Conservation (phyloP, 2,113 vertebrate genomes). For the Ornithorhynchus anatinus region DNA sequence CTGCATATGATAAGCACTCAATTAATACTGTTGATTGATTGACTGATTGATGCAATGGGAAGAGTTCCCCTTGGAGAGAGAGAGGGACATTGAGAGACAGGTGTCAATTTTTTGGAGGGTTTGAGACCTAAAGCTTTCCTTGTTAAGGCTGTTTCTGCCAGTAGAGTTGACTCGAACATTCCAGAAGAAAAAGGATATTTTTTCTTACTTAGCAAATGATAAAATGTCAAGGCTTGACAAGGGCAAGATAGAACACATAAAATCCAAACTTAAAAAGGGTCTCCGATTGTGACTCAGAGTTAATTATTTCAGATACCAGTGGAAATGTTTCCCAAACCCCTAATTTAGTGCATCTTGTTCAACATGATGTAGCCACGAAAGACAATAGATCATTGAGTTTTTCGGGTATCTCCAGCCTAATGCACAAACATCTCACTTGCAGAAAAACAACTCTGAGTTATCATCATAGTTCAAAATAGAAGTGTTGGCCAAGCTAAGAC, state of each 20-base stretch:
- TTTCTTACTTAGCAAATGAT: constrained; percentile 21
- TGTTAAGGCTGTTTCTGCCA: constrained; percentile 1
- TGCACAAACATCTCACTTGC: constrained; percentile 33
- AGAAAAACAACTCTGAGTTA: constrained; percentile 7
- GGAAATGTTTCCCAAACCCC: constrained; percentile 31
- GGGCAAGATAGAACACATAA: constrained; percentile 22
- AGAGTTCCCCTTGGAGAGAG: not conserved
- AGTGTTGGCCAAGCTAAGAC: not conserved
- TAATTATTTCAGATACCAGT: constrained; percentile 39
- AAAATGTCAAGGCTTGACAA: constrained; percentile 26
- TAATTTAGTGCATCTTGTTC: constrained; percentile 36
- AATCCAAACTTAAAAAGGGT: constrained; percentile 10
- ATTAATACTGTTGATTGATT: no score
- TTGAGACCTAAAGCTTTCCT: not conserved
- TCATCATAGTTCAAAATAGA: constrained; percentile 4
- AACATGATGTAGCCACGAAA: constrained; percentile 31
- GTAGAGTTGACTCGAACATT: no score
- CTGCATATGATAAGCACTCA: no score
- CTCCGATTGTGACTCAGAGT: constrained; percentile 3
- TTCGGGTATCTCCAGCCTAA: constrained; percentile 15
- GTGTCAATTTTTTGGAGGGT: not conserved
- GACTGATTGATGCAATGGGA: no score
- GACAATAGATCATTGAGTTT: constrained; percentile 27
- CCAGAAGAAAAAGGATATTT: not conserved
- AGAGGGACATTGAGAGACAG: not conserved